Conservation (phyloP, 2,888 invertebrate genomes). For the Archaeoteleia sp. region DNA sequence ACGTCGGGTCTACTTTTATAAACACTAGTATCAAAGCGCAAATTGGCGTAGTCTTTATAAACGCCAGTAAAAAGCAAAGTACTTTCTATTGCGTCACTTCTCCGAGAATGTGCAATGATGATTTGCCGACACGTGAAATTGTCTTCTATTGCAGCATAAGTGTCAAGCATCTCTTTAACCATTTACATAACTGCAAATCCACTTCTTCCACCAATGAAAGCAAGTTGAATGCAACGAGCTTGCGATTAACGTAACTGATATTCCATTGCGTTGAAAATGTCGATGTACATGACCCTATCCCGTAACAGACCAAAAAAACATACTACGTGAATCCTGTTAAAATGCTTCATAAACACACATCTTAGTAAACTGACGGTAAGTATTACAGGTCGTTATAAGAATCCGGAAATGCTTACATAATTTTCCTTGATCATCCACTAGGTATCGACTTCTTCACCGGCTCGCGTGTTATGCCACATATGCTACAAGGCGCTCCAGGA, state of each 20-base stretch:
- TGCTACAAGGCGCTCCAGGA: background rate
- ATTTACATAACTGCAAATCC: background rate
- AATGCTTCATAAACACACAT: constrained; percentile 31
- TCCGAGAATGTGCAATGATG: too few species aligned
- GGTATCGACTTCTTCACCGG: constrained; percentile 20
- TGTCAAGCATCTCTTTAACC: background rate
- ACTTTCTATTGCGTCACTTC: too few species aligned
- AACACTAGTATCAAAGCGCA: too few species aligned
- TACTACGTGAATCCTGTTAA: constrained; percentile 17
- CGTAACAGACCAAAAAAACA: constrained; percentile 13
- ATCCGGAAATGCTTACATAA: constrained; percentile 48
- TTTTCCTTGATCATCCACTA: constrained; percentile 34
- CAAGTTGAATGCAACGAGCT: background rate
- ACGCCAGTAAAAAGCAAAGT: too few species aligned
- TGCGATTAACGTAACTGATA: constrained; percentile 9
- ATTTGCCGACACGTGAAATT: too few species aligned
- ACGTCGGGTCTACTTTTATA: too few species aligned
- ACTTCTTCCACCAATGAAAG: too few species aligned
- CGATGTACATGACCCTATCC: constrained; percentile 7
- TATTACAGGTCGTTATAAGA: constrained; percentile 36
- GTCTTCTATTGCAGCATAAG: too few species aligned
- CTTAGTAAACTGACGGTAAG: constrained; percentile 21
- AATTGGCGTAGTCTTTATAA: too few species aligned
- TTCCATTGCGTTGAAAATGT: background rate
- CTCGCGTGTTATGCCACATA: constrained; percentile 36